Percentiles rank a stretch among this genome's conserved stretches.
phyloP scores from a whole-genome alignment of 2,113 vertebrate species.

The Clarias magur region DNA sequence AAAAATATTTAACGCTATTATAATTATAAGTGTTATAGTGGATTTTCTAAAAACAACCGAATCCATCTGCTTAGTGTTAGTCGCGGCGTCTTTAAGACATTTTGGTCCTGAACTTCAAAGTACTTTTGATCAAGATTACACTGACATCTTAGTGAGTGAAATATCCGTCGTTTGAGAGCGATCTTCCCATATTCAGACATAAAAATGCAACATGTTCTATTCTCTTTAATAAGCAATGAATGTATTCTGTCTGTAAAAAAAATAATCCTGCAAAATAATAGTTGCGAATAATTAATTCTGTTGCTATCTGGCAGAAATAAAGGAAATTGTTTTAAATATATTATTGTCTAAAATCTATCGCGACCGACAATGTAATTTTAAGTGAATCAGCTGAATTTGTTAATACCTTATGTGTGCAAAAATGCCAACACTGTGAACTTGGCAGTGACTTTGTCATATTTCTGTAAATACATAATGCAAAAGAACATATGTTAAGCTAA shows the following conservation, averaged over 20 bases:
- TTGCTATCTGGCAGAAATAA: neutral
- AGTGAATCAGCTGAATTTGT: neutral
- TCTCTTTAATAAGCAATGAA: neutral
- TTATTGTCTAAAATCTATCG: neutral
- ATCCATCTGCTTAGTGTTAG: neutral
- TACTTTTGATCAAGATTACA: neutral
- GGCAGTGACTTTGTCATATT: neutral
- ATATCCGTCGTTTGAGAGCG: neutral
- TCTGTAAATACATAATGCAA: neutral
- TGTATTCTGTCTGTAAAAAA: neutral
- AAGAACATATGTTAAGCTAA: neutral
- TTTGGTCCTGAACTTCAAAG: neutral
- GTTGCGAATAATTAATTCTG: neutral
- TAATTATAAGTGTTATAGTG: neutral
- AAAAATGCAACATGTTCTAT: neutral
- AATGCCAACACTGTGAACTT: neutral
- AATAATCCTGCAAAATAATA: too few relatives aligned
- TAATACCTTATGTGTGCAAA: neutral
- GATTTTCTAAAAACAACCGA: neutral
- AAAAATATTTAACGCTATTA: neutral
- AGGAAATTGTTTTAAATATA: neutral
- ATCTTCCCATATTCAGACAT: neutral
- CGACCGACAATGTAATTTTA: neutral
- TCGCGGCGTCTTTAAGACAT: neutral
- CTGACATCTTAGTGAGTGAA: neutral